A percentile compares a stretch with the other conserved stretches of the same genome.
These are phyloP conservation scores for Oscheius onirici DNA, from an alignment of 2,888 invertebrate species.

Conservation along the genomic window DNA sequence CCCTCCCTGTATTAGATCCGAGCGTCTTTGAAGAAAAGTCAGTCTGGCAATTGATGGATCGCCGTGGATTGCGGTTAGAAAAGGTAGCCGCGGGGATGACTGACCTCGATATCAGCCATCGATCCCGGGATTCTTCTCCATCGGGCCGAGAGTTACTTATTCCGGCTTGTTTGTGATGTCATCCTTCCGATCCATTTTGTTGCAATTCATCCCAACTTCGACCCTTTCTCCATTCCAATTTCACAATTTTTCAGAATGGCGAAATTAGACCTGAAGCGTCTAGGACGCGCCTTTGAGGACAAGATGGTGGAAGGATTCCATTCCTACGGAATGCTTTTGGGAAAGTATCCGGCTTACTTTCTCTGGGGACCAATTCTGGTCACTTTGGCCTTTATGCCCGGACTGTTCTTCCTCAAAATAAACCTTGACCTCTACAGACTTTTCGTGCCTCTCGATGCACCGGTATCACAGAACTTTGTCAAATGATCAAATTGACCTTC, in stretches of 20 bases:
- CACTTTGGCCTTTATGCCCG: slow-evolving; percentile 60
- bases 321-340: slow-evolving; percentile 66
- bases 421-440: slow-evolving; percentile 70
- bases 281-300: slow-evolving; percentile 52
- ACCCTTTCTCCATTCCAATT: not conserved
- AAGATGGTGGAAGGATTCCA: slow-evolving; percentile 59
- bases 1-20: not conserved
- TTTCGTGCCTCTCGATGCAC: slow-evolving; percentile 70
- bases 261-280: slow-evolving; percentile 10
- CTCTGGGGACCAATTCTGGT: slow-evolving; percentile 46
- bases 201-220: not conserved
- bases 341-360: slow-evolving; percentile 60
- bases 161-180: not conserved
- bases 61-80: slow-evolving; percentile 5
- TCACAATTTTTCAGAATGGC: slow-evolving; percentile 1
- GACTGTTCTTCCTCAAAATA: slow-evolving; percentile 63
- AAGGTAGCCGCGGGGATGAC: not conserved
- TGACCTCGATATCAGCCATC: slow-evolving; percentile 16
- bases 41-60: slow-evolving; percentile 1
- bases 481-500: slow-evolving; percentile 28
- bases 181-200: not conserved
- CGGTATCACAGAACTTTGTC: slow-evolving; percentile 51
- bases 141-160: not conserved
- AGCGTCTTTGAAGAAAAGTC: not conserved
- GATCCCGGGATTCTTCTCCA: slow-evolving; percentile 3